Evolutionary conservation across 64 coral and sea anemone species (phyloP).

Genomic region (Porites lutea): DNA sequence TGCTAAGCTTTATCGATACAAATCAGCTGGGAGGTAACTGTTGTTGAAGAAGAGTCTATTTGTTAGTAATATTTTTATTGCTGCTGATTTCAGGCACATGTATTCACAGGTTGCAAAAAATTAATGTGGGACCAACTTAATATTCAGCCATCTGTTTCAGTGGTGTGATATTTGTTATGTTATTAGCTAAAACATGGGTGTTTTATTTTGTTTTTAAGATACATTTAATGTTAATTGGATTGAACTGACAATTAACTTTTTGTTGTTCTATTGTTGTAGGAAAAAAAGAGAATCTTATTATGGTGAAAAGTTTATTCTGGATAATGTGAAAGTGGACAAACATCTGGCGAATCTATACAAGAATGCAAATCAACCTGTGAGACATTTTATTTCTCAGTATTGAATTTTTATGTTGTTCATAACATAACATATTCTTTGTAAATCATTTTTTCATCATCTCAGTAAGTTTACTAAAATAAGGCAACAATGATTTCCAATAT

Average conservation of each 20-base stretch:
- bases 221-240: not conserved
- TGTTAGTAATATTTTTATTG: not conserved
- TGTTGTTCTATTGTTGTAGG: not conserved
- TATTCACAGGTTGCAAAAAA: too few relatives aligned
- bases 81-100: not conserved
- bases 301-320: not conserved
- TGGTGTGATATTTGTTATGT: too few relatives aligned
- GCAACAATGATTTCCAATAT: too few relatives aligned
- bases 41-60: not conserved
- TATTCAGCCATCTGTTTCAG: too few relatives aligned
- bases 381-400: too few relatives aligned
- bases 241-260: not conserved
- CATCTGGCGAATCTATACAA: not conserved
- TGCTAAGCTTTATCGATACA: not conserved
- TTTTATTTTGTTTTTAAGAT: not conserved
- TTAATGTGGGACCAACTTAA: too few relatives aligned
- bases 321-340: not conserved
- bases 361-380: not conserved
- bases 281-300: not conserved
- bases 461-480: too few relatives aligned
- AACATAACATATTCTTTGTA: too few relatives aligned
- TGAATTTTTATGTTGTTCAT: too few relatives aligned
- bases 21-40: not conserved
- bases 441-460: too few relatives aligned
- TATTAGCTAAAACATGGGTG: too few relatives aligned